Percentiles rank a stretch among this genome's conserved stretches.
phyloP scores from a whole-genome alignment of 92 coral and sea anemone genomes.

The Palythoa heliodiscus region DNA sequence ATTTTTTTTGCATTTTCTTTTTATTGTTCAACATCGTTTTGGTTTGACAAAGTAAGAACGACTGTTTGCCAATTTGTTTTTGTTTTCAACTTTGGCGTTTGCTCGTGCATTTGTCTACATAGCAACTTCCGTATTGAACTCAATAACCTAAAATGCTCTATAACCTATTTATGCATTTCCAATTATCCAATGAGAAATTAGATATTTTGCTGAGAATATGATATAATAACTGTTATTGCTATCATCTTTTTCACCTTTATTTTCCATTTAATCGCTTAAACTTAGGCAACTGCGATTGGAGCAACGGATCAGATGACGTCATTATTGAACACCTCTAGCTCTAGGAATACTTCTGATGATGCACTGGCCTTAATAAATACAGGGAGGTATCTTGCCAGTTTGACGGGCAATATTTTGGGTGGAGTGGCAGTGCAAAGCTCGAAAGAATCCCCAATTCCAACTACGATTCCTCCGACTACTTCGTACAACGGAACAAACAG shows the following conservation, averaged over 20 bases:
- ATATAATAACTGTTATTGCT: neutral
- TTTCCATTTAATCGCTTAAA: neutral
- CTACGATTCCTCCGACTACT: constrained; percentile 6
- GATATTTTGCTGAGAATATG: no score
- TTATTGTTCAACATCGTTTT: no score
- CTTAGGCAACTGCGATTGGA: constrained; percentile 20
- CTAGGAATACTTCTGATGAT: constrained; percentile 15
- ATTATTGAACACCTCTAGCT: constrained; percentile 18
- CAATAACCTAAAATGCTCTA: no score
- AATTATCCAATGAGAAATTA: no score
- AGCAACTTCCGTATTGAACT: no score
- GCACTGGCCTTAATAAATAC: constrained; percentile 25
- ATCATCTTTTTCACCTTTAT: neutral
- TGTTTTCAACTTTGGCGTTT: no score
- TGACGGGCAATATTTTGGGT: constrained; percentile 33
- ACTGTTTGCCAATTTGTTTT: no score
- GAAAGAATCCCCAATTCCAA: neutral
- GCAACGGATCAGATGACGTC: constrained; percentile 33
- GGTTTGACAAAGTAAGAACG: no score
- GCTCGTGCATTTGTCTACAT: no score
- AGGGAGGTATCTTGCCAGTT: constrained; percentile 27
- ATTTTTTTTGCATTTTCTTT: no score
- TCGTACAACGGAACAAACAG: constrained; percentile 2
- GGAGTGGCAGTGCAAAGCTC: neutral
- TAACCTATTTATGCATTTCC: no score